Percentiles rank a stretch among this genome's conserved stretches.
Conservation (phyloP, 2,888 invertebrate genomes). For the Anaspis maculata region DNA sequence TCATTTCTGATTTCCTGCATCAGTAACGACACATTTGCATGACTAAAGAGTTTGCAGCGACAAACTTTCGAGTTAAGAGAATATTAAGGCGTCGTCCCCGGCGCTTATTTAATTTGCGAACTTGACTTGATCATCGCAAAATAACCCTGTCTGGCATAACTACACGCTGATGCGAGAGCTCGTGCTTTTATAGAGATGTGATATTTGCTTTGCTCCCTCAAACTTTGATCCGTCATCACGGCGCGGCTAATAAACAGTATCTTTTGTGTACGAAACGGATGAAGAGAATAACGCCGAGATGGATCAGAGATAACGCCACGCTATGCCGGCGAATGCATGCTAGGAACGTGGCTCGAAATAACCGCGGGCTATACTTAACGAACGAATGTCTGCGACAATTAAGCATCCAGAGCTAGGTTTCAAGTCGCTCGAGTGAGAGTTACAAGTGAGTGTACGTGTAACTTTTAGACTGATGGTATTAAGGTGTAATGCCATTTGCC, state of each 20-base stretch:
- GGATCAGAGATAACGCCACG: too few relatives aligned
- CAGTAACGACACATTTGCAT: constrained; percentile 18
- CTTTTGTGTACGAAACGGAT: too few relatives aligned
- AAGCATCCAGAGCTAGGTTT: constrained; percentile 1
- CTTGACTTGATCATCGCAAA: constrained; percentile 9
- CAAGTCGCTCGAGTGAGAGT: constrained; percentile 1
- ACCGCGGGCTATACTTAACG: constrained; percentile 13
- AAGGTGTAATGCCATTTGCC: constrained; percentile 8
- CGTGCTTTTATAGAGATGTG: too few relatives aligned
- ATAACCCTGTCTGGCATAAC: too few relatives aligned
- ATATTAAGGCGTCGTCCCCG: constrained; percentile 15
- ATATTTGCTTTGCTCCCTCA: too few relatives aligned
- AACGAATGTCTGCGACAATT: constrained; percentile 12
- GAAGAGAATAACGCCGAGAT: too few relatives aligned
- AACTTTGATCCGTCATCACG: too few relatives aligned
- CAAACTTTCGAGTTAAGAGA: constrained; percentile 16
- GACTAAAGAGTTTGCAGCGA: constrained; percentile 18
- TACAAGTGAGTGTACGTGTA: constrained; percentile 6
- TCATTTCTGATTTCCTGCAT: constrained; percentile 18
- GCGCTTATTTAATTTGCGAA: constrained; percentile 17
- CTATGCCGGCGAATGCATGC: too few relatives aligned
- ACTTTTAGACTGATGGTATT: constrained; percentile 6
- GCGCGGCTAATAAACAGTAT: too few relatives aligned
- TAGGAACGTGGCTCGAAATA: too few relatives aligned
- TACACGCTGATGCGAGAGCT: too few relatives aligned